phyloP scores from a whole-genome alignment of 2,113 vertebrate species.

The Melanostigma gelatinosum region DNA sequence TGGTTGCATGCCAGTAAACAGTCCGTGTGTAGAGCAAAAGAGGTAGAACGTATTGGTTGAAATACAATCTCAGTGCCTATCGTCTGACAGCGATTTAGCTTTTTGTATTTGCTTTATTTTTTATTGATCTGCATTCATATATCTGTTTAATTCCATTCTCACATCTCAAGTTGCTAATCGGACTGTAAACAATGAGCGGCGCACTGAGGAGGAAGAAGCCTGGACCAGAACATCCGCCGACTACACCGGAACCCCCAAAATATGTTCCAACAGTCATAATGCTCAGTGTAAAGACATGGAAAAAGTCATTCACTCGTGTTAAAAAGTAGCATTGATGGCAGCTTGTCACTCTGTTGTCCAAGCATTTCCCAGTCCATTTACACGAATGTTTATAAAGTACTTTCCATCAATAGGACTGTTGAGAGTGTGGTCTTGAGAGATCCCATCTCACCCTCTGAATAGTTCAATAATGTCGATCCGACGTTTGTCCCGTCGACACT shows the following conservation, averaged over 20 bases:
- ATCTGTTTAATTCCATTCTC: neutral
- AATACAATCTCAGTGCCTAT: neutral
- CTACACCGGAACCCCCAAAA: neutral
- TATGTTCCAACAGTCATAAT: slow-evolving; percentile 10
- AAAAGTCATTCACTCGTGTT: neutral
- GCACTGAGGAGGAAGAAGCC: neutral
- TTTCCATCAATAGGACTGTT: slow-evolving; percentile 19
- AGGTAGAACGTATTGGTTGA: no score
- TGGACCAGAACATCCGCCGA: neutral
- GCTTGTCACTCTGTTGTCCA: slow-evolving; percentile 20
- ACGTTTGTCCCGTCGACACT: slow-evolving; percentile 2
- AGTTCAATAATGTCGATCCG: slow-evolving; percentile 44
- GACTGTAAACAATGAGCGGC: neutral
- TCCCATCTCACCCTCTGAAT: neutral
- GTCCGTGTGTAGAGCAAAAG: neutral
- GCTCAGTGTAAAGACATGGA: neutral
- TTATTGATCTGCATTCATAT: neutral
- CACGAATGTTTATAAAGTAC: slow-evolving; percentile 13
- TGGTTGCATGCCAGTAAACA: neutral
- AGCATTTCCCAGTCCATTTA: slow-evolving; percentile 6
- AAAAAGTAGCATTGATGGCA: slow-evolving; percentile 25
- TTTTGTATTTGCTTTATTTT: neutral
- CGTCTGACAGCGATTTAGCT: no score
- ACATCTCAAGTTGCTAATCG: neutral
- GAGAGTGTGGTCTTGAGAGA: neutral